phyloP scores from a whole-genome alignment of 2,797 vertebrate genomes.

The Avahi laniger region DNA sequence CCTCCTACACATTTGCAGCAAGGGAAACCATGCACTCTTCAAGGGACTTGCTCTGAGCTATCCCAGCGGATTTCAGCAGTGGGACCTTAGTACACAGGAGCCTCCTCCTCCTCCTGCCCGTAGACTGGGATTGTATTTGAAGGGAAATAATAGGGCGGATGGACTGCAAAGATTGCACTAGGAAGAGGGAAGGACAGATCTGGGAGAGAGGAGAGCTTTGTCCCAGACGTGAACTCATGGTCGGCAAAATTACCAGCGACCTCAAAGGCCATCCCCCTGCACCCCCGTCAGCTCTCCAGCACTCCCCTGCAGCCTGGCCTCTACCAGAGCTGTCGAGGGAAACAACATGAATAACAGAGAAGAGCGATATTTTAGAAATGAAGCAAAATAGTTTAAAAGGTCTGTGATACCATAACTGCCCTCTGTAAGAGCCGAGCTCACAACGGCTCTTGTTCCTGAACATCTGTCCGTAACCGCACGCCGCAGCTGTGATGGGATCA shows the following conservation, averaged over 20 bases:
- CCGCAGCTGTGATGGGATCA: not conserved
- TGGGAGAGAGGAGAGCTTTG: not conserved
- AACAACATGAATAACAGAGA: not conserved
- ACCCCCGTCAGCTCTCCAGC: not conserved
- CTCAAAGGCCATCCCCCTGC: rapidly evolving
- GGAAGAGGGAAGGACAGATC: not conserved
- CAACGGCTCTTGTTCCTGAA: not conserved
- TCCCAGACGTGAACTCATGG: not conserved
- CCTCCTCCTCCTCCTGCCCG: rapidly evolving
- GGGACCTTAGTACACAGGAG: rapidly evolving
- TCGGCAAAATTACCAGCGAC: not conserved
- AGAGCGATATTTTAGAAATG: not conserved
- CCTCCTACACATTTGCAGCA: rapidly evolving
- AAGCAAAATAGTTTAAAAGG: not conserved
- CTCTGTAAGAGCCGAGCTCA: not conserved
- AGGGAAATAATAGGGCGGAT: rapidly evolving
- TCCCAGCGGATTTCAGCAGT: rapidly evolving
- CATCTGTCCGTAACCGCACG: not conserved
- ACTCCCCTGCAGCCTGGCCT: not conserved
- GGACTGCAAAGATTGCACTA: not conserved
- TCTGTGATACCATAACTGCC: rapidly evolving
- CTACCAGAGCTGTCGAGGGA: not conserved
- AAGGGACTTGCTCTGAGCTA: not conserved
- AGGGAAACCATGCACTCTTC: rapidly evolving
- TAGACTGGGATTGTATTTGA: rapidly evolving